Base-by-base conservation (phyloP, 2,888 invertebrate species). In the Bembecia ichneumoniformis region DNA sequence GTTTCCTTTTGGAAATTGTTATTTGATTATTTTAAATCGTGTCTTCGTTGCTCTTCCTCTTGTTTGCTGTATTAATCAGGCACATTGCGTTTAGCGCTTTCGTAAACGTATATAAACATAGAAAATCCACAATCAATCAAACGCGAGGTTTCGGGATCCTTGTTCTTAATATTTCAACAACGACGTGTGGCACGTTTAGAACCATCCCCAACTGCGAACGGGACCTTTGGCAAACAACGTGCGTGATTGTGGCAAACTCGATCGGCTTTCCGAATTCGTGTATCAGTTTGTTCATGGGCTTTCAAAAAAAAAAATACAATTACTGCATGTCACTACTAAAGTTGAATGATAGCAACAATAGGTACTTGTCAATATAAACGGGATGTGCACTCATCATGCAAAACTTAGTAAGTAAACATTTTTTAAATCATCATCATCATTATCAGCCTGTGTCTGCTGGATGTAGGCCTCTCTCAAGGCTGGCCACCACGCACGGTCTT, bases 221-320 rank as follows among this genome's bases (percentile, higher is more conserved):
- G 55, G 58, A 56, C 53, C 58, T 55, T 68, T 55, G 46, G 65
- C 64, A 76, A 81, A 77, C 74, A 75, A 20, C 17, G 62, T 67
- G 71, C 75, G 72, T 76, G 77, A 70, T 73, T 57, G 55, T 60
- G 58, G 64, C 49, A 58, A 51, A 53, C 57, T 55, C 54, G 55
- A 55, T 55, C 54, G 55, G 64, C 57, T 64, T 63, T 62, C 49
- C 17, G 46, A 46, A 46, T 4, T 13, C 4, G n/a, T 28, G 10
- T 46, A n/a, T 44, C 11, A 11, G 34, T 46, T 46, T 46, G 46
- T 46, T 44, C 44, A 40, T 10, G 14, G 5, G 40, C 40, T 14
- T 13, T 13, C 11, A 13, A 5, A 40, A 40, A 5, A 40, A 40
- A 28, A 28, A 9, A 9, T 28, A 28, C 28, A 28, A 28, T 28